phyloP scores from a whole-genome alignment of 2,797 vertebrate genomes.

The Thalassophryne amazonica region DNA sequence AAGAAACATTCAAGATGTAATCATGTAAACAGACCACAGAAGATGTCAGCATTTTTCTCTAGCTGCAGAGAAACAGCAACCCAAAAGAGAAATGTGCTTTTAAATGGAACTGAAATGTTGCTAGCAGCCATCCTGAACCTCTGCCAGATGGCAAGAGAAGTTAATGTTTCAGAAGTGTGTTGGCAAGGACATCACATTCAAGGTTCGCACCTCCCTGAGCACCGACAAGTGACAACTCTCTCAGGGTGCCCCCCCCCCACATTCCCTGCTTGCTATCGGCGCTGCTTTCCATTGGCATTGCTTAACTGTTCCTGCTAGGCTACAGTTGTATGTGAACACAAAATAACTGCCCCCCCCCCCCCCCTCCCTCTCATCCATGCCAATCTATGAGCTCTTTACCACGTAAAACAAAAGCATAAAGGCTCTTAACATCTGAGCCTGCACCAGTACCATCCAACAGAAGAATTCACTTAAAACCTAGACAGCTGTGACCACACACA shows the following conservation, averaged over 20 bases:
- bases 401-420: constrained; percentile 14
- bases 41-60: too few species aligned
- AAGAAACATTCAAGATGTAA: too few species aligned
- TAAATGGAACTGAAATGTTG: constrained; percentile 35
- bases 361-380: background rate
- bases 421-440: constrained; percentile 17
- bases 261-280: constrained; percentile 19
- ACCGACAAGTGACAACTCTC: constrained; percentile 72
- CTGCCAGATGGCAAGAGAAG: constrained; percentile 50
- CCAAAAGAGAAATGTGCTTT: constrained; percentile 26
- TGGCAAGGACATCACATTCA: constrained; percentile 44
- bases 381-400: constrained; percentile 13
- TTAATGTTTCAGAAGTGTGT: constrained; percentile 44
- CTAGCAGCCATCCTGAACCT: constrained; percentile 20
- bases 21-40: too few species aligned
- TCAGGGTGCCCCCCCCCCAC: constrained; percentile 52
- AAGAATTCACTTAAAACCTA: constrained; percentile 29
- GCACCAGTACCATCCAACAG: constrained; percentile 38
- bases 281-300: constrained; percentile 48
- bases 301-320: constrained; percentile 58
- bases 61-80: constrained; percentile 1
- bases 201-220: constrained; percentile 66
- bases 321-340: constrained; percentile 59
- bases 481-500: constrained; percentile 30
- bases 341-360: constrained; percentile 30